Conservation (phyloP, 2,113 vertebrate species). For the Bos javanicus region DNA sequence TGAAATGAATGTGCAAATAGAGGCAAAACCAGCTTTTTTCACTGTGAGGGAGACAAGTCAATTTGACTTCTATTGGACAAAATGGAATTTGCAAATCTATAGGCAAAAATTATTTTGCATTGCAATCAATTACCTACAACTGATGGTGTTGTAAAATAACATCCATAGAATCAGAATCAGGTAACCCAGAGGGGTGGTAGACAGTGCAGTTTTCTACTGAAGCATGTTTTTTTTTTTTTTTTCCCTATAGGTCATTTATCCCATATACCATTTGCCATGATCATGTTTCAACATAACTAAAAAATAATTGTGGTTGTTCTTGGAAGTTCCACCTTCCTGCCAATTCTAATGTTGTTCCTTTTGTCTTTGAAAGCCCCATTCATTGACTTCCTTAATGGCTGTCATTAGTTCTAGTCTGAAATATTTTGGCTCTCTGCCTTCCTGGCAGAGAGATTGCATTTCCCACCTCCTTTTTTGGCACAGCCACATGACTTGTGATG, state of each 20-base stretch:
- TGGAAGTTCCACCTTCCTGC: neutral
- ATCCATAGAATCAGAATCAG: neutral
- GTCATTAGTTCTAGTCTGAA: neutral
- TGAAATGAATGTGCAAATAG: neutral
- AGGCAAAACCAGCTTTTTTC: neutral
- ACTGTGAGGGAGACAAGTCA: neutral
- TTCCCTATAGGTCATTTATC: fast-evolving
- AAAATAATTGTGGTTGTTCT: neutral
- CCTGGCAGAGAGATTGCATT: neutral
- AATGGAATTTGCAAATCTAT: neutral
- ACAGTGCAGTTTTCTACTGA: neutral
- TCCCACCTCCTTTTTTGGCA: neutral
- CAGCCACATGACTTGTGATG: neutral
- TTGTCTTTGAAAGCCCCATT: neutral
- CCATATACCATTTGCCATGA: neutral
- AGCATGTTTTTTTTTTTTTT: neutral
- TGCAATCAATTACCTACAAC: neutral
- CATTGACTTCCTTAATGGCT: neutral
- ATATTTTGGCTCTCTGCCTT: neutral
- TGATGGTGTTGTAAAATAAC: neutral
- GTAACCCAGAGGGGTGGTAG: neutral
- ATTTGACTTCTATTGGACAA: neutral
- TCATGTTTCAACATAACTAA: neutral
- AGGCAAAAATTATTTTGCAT: neutral
- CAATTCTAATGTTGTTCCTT: neutral